Percentiles rank a stretch among this genome's conserved stretches.
Evolutionary conservation across 1,140 invertebrate species (phyloP).

Genomic region (Contarinia nasturtii): DNA sequence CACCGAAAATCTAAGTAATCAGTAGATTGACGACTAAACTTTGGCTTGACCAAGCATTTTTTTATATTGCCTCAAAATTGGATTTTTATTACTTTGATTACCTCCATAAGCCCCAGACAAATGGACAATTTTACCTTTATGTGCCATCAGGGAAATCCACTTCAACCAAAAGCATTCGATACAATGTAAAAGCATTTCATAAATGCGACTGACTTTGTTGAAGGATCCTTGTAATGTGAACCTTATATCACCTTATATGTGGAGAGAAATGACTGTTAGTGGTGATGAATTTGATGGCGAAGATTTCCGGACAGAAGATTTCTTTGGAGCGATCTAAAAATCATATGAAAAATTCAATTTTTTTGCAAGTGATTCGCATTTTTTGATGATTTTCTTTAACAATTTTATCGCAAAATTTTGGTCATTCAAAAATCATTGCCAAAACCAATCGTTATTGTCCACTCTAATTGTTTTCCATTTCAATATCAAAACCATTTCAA

Average conservation of each 20-base stretch:
- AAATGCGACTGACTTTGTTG: not conserved
- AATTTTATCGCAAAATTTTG: no score
- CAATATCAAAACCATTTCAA: no score
- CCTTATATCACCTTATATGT: not conserved
- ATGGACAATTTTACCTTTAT: constrained; percentile 1
- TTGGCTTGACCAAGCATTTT: no score
- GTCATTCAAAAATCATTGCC: no score
- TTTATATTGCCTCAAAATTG: no score
- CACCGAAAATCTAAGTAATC: no score
- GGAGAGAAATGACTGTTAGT: not conserved
- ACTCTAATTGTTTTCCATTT: no score
- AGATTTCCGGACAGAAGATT: not conserved
- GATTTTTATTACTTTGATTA: constrained; percentile 2
- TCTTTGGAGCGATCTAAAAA: not conserved
- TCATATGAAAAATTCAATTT: no score
- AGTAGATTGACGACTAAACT: no score
- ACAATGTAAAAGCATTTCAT: not conserved
- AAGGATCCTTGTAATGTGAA: not conserved
- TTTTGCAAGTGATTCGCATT: no score
- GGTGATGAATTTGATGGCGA: not conserved
- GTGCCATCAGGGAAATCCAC: not conserved
- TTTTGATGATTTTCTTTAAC: no score
- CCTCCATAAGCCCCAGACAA: not conserved
- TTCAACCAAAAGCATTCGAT: not conserved
- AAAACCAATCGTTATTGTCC: no score